Evolutionary conservation across 2,888 invertebrate genomes (phyloP).

Genomic region (Eulithis prunata): DNA sequence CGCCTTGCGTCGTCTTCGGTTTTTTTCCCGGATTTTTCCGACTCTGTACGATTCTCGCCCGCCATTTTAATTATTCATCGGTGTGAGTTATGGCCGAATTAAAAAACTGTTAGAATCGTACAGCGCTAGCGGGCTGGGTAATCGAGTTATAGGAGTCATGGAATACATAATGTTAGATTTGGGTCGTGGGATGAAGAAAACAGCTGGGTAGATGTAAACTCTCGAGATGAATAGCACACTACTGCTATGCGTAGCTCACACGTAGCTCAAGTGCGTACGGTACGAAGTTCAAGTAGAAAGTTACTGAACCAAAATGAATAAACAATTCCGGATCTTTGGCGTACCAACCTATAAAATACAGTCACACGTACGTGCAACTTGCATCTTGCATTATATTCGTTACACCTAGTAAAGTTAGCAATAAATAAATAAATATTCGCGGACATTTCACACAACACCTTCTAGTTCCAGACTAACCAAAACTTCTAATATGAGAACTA

Average conservation of each 20-base stretch:
- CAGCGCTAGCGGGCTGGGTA: conserved; percentile 77
- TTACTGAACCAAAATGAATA: too few relatives aligned
- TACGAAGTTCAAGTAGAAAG: too few relatives aligned
- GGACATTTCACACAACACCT: too few relatives aligned
- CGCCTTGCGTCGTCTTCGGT: conserved; percentile 61
- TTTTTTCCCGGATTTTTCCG: conserved; percentile 70
- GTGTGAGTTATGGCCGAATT: conserved; percentile 85
- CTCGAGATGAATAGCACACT: not conserved
- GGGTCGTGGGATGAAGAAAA: conserved; percentile 5
- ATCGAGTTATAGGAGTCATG: conserved; percentile 80
- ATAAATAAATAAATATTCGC: too few relatives aligned
- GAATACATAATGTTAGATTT: conserved; percentile 69
- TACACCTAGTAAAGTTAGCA: too few relatives aligned
- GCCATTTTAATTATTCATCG: conserved; percentile 84
- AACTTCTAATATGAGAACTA: too few relatives aligned
- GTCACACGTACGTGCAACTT: too few relatives aligned
- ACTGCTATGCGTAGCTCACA: too few relatives aligned
- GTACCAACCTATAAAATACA: too few relatives aligned
- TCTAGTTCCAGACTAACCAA: too few relatives aligned
- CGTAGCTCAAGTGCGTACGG: not conserved
- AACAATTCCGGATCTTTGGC: too few relatives aligned
- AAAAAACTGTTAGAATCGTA: conserved; percentile 84
- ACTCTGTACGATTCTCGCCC: conserved; percentile 62
- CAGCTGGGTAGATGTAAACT: not conserved
- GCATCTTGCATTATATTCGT: too few relatives aligned